Conservation (phyloP, 2,797 vertebrate species). For the Alcedo atthis region DNA sequence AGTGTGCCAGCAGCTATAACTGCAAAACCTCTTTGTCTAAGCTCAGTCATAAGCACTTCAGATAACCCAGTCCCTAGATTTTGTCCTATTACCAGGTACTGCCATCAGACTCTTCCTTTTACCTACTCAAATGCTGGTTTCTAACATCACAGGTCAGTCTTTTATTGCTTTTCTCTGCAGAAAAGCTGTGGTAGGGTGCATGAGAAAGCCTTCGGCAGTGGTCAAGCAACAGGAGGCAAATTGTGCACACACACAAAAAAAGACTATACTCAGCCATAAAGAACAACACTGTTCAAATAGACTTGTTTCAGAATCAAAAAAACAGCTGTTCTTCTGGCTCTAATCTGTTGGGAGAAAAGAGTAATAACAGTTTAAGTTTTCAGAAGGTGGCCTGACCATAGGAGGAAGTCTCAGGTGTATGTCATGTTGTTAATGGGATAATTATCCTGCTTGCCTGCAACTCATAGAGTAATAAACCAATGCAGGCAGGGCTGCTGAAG, state of each 20-base stretch:
- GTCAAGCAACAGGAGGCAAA: background rate
- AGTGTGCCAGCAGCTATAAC: background rate
- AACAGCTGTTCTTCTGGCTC: background rate
- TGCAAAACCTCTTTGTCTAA: background rate
- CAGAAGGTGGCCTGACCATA: background rate
- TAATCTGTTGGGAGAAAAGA: background rate
- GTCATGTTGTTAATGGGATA: background rate
- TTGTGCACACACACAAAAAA: background rate
- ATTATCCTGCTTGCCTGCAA: background rate
- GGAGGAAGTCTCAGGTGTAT: background rate
- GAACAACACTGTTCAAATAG: background rate
- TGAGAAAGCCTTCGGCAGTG: background rate
- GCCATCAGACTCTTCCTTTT: background rate
- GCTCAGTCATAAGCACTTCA: background rate
- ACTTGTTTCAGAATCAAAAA: background rate
- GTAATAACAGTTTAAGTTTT: background rate
- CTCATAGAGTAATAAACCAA: background rate
- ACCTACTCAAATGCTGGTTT: background rate
- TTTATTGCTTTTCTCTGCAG: background rate
- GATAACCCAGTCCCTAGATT: background rate
- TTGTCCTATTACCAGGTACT: background rate
- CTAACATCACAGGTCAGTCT: background rate
- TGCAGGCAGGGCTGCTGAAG: background rate
- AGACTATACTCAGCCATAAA: background rate
- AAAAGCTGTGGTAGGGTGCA: background rate